Conservation (phyloP, 2,113 vertebrate species). For the Cichladusa arquata region DNA sequence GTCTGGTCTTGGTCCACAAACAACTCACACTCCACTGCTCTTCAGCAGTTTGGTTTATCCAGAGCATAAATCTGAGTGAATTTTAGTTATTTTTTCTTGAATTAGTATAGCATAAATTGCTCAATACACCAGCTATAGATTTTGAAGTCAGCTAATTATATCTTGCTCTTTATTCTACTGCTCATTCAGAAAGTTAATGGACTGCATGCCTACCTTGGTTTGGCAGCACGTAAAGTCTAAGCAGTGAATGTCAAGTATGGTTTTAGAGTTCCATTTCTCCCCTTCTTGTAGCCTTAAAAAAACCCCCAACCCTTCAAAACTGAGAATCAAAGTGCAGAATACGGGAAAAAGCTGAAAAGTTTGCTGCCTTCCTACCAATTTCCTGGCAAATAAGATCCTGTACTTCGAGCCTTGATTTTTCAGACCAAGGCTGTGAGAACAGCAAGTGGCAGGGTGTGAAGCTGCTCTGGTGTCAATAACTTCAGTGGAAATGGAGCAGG, state of each 20-base stretch:
- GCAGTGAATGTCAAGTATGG: background rate
- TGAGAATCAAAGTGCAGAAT: background rate
- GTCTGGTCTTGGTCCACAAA: background rate
- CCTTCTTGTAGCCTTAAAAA: background rate
- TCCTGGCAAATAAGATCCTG: conserved; percentile 5
- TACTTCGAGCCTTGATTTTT: background rate
- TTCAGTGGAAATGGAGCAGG: conserved; percentile 23
- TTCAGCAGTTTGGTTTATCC: background rate
- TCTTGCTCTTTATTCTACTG: background rate
- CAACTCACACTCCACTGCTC: background rate
- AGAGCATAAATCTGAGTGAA: background rate
- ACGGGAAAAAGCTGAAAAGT: background rate
- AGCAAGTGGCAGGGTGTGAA: background rate
- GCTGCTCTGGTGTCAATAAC: background rate
- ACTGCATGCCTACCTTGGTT: background rate
- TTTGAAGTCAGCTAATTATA: background rate
- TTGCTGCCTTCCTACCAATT: background rate
- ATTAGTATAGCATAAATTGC: background rate
- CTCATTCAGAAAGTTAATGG: background rate
- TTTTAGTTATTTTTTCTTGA: background rate
- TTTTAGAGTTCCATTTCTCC: background rate
- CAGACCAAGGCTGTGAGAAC: conserved; percentile 8
- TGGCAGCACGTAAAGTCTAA: background rate
- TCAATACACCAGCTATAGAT: background rate
- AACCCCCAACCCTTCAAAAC: background rate